These are phyloP conservation scores for Drosophila phalerata DNA, from an alignment of 2,888 invertebrate species.

Conservation along the genomic window DNA sequence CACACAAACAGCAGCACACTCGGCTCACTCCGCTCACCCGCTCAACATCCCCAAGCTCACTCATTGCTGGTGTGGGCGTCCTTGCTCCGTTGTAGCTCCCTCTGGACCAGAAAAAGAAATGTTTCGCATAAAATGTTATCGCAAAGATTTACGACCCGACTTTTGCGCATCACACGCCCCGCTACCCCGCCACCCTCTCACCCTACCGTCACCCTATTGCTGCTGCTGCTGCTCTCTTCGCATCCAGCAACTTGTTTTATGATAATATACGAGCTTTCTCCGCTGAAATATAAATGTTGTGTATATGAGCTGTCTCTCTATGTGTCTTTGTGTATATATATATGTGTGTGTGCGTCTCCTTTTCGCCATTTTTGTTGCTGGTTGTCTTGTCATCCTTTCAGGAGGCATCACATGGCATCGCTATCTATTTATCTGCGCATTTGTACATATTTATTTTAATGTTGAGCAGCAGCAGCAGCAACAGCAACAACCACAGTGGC, in stretches of 20 bases:
- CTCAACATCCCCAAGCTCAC: no score
- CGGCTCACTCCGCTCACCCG: neutral
- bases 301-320: slow-evolving; percentile 72
- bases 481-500: slow-evolving; percentile 12
- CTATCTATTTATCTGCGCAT: slow-evolving; percentile 76
- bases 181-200: slow-evolving; percentile 1
- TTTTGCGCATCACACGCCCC: slow-evolving; percentile 85
- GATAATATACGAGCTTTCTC: slow-evolving; percentile 86
- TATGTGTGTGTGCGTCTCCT: slow-evolving; percentile 47
- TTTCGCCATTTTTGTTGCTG: slow-evolving; percentile 74
- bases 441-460: slow-evolving; percentile 83
- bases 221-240: slow-evolving; percentile 31
- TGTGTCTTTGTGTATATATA: slow-evolving; percentile 29
- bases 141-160: slow-evolving; percentile 86
- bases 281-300: slow-evolving; percentile 84
- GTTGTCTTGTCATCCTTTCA: slow-evolving; percentile 57
- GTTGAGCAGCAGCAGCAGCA: slow-evolving; percentile 60
- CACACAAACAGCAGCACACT: slow-evolving; percentile 12
- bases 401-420: slow-evolving; percentile 64
- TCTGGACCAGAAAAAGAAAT: slow-evolving; percentile 84
- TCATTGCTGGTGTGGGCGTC: slow-evolving; percentile 54
- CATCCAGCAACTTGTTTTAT: slow-evolving; percentile 83
- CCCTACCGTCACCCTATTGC: slow-evolving; percentile 3
- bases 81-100: slow-evolving; percentile 71
- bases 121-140: slow-evolving; percentile 86